Percentiles rank a stretch among this genome's conserved stretches.
phyloP scores from a whole-genome alignment of 2,888 invertebrate genomes.

The Petrophora chlorosata region DNA sequence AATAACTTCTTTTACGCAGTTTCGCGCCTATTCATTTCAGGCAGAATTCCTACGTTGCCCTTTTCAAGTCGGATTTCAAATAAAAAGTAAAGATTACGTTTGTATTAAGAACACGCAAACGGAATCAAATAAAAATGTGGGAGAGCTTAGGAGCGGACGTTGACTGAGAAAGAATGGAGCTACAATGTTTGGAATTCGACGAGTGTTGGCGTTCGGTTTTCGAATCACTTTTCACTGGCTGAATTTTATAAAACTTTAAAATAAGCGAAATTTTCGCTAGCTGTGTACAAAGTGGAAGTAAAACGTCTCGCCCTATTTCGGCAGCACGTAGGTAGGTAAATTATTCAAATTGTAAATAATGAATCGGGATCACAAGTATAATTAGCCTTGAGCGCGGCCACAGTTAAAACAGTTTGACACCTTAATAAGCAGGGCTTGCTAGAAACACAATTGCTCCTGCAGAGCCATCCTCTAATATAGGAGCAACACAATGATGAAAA shows the following conservation, averaged over 20 bases:
- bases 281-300: no score
- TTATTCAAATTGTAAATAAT: no score
- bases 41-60: constrained; percentile 28
- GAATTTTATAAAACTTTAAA: neutral
- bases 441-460: no score
- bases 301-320: no score
- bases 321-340: no score
- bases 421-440: no score
- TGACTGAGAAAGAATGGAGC: constrained; percentile 33
- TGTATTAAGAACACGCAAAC: constrained; percentile 40
- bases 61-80: constrained; percentile 31
- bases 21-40: constrained; percentile 29
- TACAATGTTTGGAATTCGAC: constrained; percentile 32
- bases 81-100: constrained; percentile 26
- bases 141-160: constrained; percentile 31
- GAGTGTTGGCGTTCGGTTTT: constrained; percentile 8
- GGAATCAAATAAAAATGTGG: constrained; percentile 42
- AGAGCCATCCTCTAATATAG: no score
- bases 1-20: constrained; percentile 22
- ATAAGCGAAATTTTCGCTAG: no score
- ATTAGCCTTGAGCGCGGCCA: no score
- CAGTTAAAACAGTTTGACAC: no score
- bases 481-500: no score
- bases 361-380: no score
- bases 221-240: constrained; percentile 4